Evolutionary conservation across 1,140 invertebrate species (phyloP).

Genomic region (Musca domestica): DNA sequence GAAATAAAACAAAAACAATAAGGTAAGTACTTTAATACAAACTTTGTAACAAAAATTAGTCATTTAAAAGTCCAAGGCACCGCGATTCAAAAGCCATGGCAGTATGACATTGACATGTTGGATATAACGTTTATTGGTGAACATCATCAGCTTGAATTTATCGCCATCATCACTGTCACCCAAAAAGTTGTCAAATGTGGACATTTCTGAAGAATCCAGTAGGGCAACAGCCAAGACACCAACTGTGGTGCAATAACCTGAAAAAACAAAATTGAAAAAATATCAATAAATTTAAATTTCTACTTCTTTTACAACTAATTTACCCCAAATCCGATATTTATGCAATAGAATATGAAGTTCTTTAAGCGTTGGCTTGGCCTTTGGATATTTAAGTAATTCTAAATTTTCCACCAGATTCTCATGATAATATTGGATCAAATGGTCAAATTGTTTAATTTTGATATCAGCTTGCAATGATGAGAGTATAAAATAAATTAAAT

Average conservation of each 20-base stretch:
- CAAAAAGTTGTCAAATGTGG: constrained; percentile 42
- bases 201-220: constrained; percentile 33
- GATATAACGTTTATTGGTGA: constrained; percentile 32
- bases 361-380: constrained; percentile 34
- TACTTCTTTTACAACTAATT: neutral
- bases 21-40: too few species aligned
- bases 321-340: constrained; percentile 38
- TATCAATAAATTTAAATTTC: neutral
- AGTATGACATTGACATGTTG: constrained; percentile 33
- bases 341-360: constrained; percentile 39
- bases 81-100: constrained; percentile 37
- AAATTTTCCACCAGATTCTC: constrained; percentile 30
- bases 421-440: constrained; percentile 44
- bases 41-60: too few species aligned
- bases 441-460: constrained; percentile 10
- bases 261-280: neutral
- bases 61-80: neutral
- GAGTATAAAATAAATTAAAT: constrained; percentile 42
- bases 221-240: constrained; percentile 36
- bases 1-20: too few species aligned
- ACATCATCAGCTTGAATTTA: constrained; percentile 37
- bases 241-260: neutral
- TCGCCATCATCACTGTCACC: constrained; percentile 11
- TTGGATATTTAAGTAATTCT: constrained; percentile 29
- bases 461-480: constrained; percentile 32